A percentile compares a stretch with the other conserved stretches of the same genome.
phyloP scores from a whole-genome alignment of 2,797 vertebrate genomes.

The Pteronotus mesoamericanus region DNA sequence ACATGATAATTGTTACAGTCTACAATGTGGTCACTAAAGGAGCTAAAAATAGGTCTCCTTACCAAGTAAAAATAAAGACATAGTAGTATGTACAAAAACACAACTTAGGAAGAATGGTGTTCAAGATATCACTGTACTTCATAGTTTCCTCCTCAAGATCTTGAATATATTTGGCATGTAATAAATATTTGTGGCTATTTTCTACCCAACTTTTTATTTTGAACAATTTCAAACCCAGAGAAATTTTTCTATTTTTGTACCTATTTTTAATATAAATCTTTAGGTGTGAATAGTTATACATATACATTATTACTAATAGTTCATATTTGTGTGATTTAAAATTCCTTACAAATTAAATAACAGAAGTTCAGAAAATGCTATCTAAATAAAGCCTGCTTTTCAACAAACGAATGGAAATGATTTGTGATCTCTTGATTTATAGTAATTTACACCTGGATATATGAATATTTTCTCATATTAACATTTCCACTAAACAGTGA shows the following conservation, averaged over 20 bases:
- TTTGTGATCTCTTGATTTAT: background rate
- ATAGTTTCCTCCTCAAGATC: background rate
- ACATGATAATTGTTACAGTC: background rate
- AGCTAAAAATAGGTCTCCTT: background rate
- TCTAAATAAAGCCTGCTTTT: constrained; percentile 34
- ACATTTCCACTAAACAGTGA: background rate
- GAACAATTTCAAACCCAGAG: background rate
- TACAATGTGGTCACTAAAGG: constrained; percentile 12
- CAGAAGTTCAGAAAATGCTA: background rate
- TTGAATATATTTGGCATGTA: background rate
- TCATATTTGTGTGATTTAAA: background rate
- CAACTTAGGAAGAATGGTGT: background rate
- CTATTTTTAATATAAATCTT: constrained; percentile 4
- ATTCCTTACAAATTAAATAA: constrained; percentile 34
- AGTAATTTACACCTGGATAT: background rate
- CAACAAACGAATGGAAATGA: constrained; percentile 2
- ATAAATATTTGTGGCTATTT: background rate
- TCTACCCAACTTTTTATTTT: background rate
- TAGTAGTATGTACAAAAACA: background rate
- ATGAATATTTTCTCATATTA: background rate
- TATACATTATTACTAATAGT: background rate
- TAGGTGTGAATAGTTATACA: background rate
- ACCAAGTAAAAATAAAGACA: constrained; percentile 11
- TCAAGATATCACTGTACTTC: background rate
- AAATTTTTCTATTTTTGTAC: background rate